Base-by-base conservation (phyloP, 1,140 invertebrate genomes). In the Acromyrmex heyeri region DNA sequence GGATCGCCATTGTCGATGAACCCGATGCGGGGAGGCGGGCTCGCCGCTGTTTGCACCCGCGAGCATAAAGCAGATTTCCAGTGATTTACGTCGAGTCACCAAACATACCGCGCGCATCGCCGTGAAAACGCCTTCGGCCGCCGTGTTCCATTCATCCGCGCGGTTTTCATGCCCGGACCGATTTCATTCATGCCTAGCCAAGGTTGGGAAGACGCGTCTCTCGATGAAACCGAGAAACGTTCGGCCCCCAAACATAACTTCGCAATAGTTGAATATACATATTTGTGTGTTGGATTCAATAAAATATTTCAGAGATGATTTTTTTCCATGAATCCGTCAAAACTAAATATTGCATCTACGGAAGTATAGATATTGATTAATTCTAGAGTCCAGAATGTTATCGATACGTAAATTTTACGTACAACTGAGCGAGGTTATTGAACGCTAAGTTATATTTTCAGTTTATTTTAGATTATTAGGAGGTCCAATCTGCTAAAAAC, bases 61-160 rank as follows among this genome's bases (percentile, higher is more conserved):
- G 87, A 57, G 88, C 86, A 90, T 89, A 90, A 90, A 90, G 90
- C 88, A 87, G 88, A 88, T 88, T 88, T 90, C 72, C 55, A 30
- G 90, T 91, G 91, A 91, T 91, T 91, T 91, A 91, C 91, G 91
- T 79, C 88, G 85, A 91, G 91, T 91, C 91, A 90, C 88, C 91
- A 91, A 90, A 90, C 83, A 91, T 34, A 16, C 70, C 61, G 48
- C 65, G 72, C 65, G 77, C 21, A 79, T 70, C 65, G 73, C 53
- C 75, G 88, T 86, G 89, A 88, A 90, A 91, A 91, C 89, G 89
- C 88, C 89, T 90, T 88, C 88, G 86, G 57, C 86, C 76, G 86
- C 75, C 69, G 87, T 76, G 81, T 87, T 72, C 81, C 89, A 90
- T 90, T 90, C 89, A 90, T 90, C 70, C 76, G 27, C 75, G 85